phyloP scores from a whole-genome alignment of 2,888 invertebrate species.

The Cephus spinipes region DNA sequence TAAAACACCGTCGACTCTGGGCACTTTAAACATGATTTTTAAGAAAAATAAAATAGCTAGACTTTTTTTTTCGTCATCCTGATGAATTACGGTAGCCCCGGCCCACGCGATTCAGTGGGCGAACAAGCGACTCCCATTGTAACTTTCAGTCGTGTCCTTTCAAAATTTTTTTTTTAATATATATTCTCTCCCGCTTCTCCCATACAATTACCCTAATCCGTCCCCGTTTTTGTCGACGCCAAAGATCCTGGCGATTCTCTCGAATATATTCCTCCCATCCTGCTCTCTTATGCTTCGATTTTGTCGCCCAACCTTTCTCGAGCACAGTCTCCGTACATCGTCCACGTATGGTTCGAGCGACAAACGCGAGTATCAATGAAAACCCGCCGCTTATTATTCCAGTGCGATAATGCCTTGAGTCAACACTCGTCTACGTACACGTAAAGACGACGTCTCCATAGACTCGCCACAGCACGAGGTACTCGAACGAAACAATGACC shows the following conservation, averaged over 20 bases:
- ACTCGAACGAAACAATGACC: not conserved
- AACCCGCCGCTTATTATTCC: slow-evolving; percentile 17
- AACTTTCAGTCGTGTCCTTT: not conserved
- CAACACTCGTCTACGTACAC: slow-evolving; percentile 47
- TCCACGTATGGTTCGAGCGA: not conserved
- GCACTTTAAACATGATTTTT: slow-evolving; percentile 24
- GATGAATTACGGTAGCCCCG: slow-evolving; percentile 9
- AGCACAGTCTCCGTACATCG: not conserved
- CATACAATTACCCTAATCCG: slow-evolving; percentile 1
- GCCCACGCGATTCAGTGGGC: not conserved
- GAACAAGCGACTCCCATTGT: not conserved
- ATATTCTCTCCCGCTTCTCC: not conserved
- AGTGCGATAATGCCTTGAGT: slow-evolving; percentile 54
- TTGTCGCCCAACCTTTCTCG: not conserved
- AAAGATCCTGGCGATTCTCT: not conserved
- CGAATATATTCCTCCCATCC: not conserved
- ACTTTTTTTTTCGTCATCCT: slow-evolving; percentile 15
- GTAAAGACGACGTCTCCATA: not conserved
- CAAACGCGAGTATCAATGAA: not conserved
- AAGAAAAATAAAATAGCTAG: slow-evolving; percentile 20
- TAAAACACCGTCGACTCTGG: not conserved
- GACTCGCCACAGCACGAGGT: not conserved
- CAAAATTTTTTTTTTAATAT: not conserved
- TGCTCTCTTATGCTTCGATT: not conserved
- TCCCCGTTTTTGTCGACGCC: not conserved